Base-by-base conservation (phyloP, 2,797 vertebrate genomes). In the Acomys russatus region DNA sequence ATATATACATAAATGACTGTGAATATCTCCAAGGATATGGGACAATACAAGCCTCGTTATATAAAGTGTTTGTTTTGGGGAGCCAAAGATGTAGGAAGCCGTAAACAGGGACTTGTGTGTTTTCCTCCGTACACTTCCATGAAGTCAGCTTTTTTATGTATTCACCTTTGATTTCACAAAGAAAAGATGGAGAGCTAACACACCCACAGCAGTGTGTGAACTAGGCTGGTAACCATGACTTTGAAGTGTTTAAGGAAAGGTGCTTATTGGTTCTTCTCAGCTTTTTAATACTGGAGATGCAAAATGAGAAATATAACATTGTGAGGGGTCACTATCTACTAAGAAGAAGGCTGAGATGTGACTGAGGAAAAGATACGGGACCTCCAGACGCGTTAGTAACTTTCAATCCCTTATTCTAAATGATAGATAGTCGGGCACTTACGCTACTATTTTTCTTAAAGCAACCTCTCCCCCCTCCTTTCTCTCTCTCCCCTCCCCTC, bases 261-360 rank as follows among this genome's bases (percentile, higher is more conserved):
- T 87, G 63, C 51, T 95, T 89, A 35, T 91, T 74, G 20, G 82
- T 83, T 71, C 14, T 14, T 95, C 79, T 94, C 54, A 61, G 30
- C 9, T n/a, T 78, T 74, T 89, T 84, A 93, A 91, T 96, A 84
- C 25, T 33, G 25, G 38, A 79, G 11, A 54, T 51, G 66, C 3
- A 74, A 82, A 93, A 90, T 80, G 49, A 63, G 74, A 96, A 90
- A 64, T 30, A 90, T 20, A 73, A 30, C 59, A 61, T 64, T 94
- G 54, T 82, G 33, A 61, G 84, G 33, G 25, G 14, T 51, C 33
- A 54, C 71, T 73, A 83, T 66, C 12, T 59, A n/a, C 30, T n/a
- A 12, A 93, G 68, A 79, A 7, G 17, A 2, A 30, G 4, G 8
- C 51, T 59, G 22, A 95, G 63, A 94, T 9, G 18, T 10, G 51